These are phyloP conservation scores for Hyperoplus immaculatus DNA, from an alignment of 2,797 vertebrate genomes.

Conservation along the genomic window DNA sequence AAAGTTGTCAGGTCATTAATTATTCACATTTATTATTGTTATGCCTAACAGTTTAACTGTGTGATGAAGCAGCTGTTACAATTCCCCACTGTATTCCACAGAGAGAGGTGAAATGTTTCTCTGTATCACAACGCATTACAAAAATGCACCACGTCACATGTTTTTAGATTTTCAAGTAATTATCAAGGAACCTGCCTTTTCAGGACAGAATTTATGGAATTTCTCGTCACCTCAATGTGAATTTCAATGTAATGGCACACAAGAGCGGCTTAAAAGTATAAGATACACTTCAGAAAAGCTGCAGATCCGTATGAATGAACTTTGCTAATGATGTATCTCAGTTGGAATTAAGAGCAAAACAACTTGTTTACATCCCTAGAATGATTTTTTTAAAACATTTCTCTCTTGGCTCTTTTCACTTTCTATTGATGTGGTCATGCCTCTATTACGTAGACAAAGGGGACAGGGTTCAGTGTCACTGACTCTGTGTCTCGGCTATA, in stretches of 20 bases:
- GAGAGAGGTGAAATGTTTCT: neutral
- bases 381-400: neutral
- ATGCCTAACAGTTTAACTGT: constrained; percentile 5
- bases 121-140: neutral
- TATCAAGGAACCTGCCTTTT: constrained; percentile 4
- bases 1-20: constrained; percentile 25
- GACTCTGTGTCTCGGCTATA: constrained; percentile 33
- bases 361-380: constrained; percentile 21
- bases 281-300: constrained; percentile 15
- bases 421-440: neutral
- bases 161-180: neutral
- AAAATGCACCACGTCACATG: too few species aligned
- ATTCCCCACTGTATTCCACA: neutral
- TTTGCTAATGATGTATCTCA: constrained; percentile 4
- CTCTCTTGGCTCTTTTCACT: neutral
- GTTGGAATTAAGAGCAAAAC: constrained; percentile 18
- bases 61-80: constrained; percentile 1
- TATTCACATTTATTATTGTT: constrained; percentile 16
- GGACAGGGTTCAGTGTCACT: constrained; percentile 36
- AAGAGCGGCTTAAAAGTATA: constrained; percentile 5
- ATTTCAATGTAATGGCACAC: constrained; percentile 16
- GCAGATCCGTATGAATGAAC: constrained; percentile 38
- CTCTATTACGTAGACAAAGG: constrained; percentile 12
- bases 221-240: constrained; percentile 30
- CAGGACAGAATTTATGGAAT: constrained; percentile 13